Percentiles rank a stretch among this genome's conserved stretches.
These are phyloP conservation scores for Uropetala carovei DNA, from an alignment of 2,888 invertebrate genomes.

Conservation along the genomic window DNA sequence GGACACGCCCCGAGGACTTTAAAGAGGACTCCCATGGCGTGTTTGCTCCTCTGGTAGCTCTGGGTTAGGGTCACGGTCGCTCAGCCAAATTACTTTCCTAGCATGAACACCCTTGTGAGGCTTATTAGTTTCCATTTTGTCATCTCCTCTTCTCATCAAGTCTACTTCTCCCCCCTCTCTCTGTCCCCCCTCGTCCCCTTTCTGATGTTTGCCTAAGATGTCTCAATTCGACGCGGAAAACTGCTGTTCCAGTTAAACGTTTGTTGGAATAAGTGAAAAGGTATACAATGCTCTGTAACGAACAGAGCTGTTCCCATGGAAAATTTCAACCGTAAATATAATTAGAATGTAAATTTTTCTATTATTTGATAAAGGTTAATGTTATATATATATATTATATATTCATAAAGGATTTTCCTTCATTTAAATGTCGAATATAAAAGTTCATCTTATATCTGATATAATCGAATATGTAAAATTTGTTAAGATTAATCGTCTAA, in stretches of 20 bases:
- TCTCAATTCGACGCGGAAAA: not conserved
- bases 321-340: no score
- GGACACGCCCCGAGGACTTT: not conserved
- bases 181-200: not conserved
- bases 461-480: no score
- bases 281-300: no score
- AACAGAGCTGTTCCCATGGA: no score
- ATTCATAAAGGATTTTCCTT: no score
- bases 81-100: not conserved
- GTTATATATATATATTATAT: no score
- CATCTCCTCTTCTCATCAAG: not conserved
- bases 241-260: not conserved
- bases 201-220: not conserved
- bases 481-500: no score
- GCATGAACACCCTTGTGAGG: slow-evolving; percentile 30
- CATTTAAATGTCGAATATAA: no score
- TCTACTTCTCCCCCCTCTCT: not conserved
- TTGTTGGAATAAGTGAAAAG: not conserved
- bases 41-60: not conserved
- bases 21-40: not conserved
- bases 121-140: slow-evolving; percentile 23
- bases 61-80: not conserved
- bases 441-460: no score
- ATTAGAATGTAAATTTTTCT: no score
- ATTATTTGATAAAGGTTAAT: no score